Base-by-base conservation (phyloP, 2,888 invertebrate genomes). In the Tetrapedia diversipes region DNA sequence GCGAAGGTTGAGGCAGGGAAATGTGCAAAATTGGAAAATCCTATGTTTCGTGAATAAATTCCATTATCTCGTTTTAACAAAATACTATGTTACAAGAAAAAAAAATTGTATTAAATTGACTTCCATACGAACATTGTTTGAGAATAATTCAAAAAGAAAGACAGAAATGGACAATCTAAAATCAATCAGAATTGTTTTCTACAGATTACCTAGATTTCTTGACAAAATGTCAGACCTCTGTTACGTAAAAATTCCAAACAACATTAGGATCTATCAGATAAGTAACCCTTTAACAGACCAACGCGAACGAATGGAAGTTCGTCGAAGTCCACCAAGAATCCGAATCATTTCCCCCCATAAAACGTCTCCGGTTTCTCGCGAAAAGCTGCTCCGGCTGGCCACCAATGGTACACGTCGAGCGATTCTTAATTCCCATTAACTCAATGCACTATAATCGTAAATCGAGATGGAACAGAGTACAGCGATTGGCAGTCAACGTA, bases 391-490 rank as follows among this genome's bases (percentile, higher is more conserved):
- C 16, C 61, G 39, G 43, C 49, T 39, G n/a, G 1, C 19, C 45
- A 56, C 22, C 37, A 56, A 32, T 43, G 56, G 49, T 72, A 64
- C 66, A 39, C 59, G 53, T 34, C 11, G 43, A 16, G 29, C 47
- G 75, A 63, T 82, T 76, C 79, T 82, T 83, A 82, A 83, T 83
- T 82, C 72, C 77, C 75, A 84, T 84, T 82, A 84, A 65, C 53
- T 53, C 67, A 69, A 27, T 73, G 57, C 53, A 77, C 80, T 81
- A 86, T 86, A 86, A 85, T 61, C 86, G 80, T 87, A 86, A 88
- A 87, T 86, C 71, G 67, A 32, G 47, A 19, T n/a, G 45, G 39
- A 53, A 53, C 24, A 69, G 68, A 41, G 71, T 72, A 71, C 27
- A 43, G 61, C 47, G 19, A 39, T n/a, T n/a, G 41, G 27, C 64